Base-by-base conservation (phyloP, 2,888 invertebrate genomes). In the Chaetoderma sp. region DNA sequence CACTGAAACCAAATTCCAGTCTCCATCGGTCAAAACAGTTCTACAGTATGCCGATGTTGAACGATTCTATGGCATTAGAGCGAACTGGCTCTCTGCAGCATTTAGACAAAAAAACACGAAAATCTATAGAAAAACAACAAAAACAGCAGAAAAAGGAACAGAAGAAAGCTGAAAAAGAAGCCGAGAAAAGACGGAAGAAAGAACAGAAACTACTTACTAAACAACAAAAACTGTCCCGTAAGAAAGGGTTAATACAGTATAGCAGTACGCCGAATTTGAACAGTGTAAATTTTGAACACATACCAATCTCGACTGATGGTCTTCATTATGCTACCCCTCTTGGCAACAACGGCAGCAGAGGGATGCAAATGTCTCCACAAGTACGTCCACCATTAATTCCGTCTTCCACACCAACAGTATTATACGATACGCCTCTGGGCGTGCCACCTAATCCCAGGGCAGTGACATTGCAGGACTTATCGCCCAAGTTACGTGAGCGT, bases 51-150 rank as follows among this genome's bases (percentile, higher is more conserved):
- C n/a, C n/a, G n/a, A n/a, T n/a, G n/a, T n/a, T n/a, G n/a, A n/a
- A n/a, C n/a, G n/a, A n/a, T n/a, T n/a, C n/a, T n/a, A n/a, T n/a
- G n/a, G n/a, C n/a, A n/a, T n/a, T n/a, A n/a, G n/a, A n/a, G n/a
- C n/a, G n/a, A n/a, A n/a, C n/a, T n/a, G n/a, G n/a, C n/a, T n/a
- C n/a, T n/a, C n/a, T n/a, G n/a, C n/a, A n/a, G n/a, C n/a, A n/a
- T n/a, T n/a, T n/a, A n/a, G 65, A 77, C 33, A 80, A 79, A 66
- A 77, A 77, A 55, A 73, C 74, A 50, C 70, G 76, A 59, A 80
- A 80, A 67, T 77, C 76, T 54, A 73, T 74, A 50, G 72, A 77
- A 59, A 79, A 79, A 66, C 76, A 76, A 52, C 78, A 80, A 65
- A 77, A 72, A 60, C 77, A 77, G 55, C 65, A 74, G 32, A 32